Conservation (phyloP, 2,888 invertebrate species). For the Epirrita christyi region DNA sequence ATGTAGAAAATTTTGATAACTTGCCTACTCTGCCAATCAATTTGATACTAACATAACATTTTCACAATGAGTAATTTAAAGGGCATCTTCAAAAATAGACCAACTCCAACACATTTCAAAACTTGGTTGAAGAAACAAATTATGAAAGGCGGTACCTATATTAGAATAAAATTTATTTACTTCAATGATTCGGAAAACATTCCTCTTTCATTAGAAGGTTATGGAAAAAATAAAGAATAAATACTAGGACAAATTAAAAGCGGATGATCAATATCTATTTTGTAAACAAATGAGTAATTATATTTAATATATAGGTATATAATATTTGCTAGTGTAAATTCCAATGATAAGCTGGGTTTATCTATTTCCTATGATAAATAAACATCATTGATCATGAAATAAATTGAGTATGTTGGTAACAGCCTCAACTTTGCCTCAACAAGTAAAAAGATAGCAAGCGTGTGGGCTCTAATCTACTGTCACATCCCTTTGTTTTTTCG, state of each 20-base stretch:
- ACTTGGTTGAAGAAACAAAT: slow-evolving; percentile 25
- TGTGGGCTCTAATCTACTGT: too few species aligned
- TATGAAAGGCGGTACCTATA: slow-evolving; percentile 17
- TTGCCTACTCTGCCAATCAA: too few species aligned
- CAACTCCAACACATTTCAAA: slow-evolving; percentile 1
- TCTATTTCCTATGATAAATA: not conserved
- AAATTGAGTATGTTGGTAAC: not conserved
- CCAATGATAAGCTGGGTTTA: too few species aligned
- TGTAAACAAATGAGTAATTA: not conserved
- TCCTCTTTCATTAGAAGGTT: slow-evolving; percentile 20
- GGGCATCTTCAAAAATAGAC: too few species aligned
- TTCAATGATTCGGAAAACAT: slow-evolving; percentile 35
- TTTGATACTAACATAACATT: too few species aligned
- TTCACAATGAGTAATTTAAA: too few species aligned
- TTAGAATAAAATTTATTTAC: slow-evolving; percentile 37
- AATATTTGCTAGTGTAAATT: too few species aligned
- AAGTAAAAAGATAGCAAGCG: not conserved
- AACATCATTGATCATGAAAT: not conserved
- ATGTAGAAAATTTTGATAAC: too few species aligned
- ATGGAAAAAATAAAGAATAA: slow-evolving; percentile 4
- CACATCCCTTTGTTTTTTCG: too few species aligned
- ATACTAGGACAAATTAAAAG: not conserved
- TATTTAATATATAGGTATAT: too few species aligned
- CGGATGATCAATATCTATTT: not conserved
- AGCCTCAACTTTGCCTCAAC: not conserved